Percentiles rank a stretch among this genome's conserved stretches.
These are phyloP conservation scores for Trachelus iudaicus DNA, from an alignment of 2,888 invertebrate species.

Conservation along the genomic window DNA sequence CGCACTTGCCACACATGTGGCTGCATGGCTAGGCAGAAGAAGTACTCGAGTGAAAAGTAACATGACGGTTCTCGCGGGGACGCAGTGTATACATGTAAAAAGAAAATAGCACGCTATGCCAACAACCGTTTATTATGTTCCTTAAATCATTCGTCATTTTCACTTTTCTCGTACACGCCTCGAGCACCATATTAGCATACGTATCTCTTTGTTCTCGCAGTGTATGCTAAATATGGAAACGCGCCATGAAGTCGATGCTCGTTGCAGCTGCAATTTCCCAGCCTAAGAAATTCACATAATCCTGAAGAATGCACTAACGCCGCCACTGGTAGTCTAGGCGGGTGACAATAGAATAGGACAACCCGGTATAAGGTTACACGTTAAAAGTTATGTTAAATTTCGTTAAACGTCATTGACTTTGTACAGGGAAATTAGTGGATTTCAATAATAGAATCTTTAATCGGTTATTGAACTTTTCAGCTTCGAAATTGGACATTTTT, in stretches of 20 bases:
- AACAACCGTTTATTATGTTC: background rate
- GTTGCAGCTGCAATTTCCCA: background rate
- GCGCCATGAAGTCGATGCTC: background rate
- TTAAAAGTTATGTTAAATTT: background rate
- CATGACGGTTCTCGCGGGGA: background rate
- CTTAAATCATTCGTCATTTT: slow-evolving; percentile 2
- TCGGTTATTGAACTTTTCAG: background rate
- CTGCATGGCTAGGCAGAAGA: background rate
- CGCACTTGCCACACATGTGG: background rate
- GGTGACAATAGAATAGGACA: background rate
- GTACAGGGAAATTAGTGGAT: too few species aligned
- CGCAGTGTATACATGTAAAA: background rate
- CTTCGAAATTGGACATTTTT: background rate
- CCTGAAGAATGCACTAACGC: background rate
- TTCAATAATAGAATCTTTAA: background rate
- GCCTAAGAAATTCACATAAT: background rate
- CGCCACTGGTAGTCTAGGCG: background rate
- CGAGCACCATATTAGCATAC: slow-evolving; percentile 7
- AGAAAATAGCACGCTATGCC: background rate
- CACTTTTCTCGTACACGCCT: slow-evolving; percentile 9
- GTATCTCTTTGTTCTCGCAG: slow-evolving; percentile 12
- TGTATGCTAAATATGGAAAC: slow-evolving; percentile 10
- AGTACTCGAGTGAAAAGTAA: background rate
- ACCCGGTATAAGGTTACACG: background rate
- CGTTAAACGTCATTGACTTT: background rate